Conservation (phyloP, 2,888 invertebrate genomes). For the Heliconius aoede region DNA sequence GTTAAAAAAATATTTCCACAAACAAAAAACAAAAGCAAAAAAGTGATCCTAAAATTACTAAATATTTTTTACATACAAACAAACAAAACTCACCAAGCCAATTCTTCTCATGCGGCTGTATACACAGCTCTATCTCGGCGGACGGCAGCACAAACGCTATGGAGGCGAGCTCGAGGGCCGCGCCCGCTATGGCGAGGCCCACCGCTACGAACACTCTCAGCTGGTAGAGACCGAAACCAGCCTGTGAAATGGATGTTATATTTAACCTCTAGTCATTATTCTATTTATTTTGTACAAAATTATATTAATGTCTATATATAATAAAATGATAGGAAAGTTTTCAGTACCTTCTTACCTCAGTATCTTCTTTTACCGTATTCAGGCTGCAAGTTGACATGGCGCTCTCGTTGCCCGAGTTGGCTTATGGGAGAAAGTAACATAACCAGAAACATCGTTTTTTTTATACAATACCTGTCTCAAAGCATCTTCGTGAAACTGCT, state of each 20-base stretch:
- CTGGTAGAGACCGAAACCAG: constrained; percentile 89
- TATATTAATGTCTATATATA: too few species aligned
- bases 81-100: constrained; percentile 85
- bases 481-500: constrained; percentile 91
- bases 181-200: constrained; percentile 87
- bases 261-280: too few species aligned
- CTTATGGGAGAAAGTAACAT: not conserved
- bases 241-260: constrained; percentile 57
- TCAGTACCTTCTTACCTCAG: too few species aligned
- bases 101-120: constrained; percentile 87
- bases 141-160: constrained; percentile 89
- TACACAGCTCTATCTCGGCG: constrained; percentile 90
- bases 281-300: too few species aligned
- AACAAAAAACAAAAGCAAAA: too few species aligned
- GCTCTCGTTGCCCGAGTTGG: not conserved
- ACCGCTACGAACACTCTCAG: constrained; percentile 85
- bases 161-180: constrained; percentile 87
- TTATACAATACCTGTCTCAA: constrained; percentile 83
- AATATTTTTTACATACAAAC: too few species aligned
- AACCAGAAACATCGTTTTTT: not conserved
- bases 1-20: too few species aligned
- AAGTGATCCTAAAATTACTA: too few species aligned
- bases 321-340: too few species aligned
- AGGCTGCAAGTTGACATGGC: too few species aligned
- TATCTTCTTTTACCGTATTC: too few species aligned